Evolutionary conservation across 1,140 invertebrate genomes (phyloP), one percentile per base, ranked within the genome.

Genomic region (Leptinotarsa lineolata): DNA sequence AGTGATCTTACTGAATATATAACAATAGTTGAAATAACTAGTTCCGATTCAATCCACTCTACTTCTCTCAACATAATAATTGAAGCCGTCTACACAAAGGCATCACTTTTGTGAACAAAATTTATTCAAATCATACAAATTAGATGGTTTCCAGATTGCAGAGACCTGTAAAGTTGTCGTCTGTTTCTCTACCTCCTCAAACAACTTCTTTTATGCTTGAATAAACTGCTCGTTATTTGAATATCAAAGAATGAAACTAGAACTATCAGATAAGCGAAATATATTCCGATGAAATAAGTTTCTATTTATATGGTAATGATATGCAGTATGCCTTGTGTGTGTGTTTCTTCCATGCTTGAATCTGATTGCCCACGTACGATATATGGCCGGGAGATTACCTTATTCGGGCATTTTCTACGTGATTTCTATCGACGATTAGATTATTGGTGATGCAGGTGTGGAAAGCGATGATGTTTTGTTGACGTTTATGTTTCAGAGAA

Each of bases 191-290:
- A 4, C 16, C n/a, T 54, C 15, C 48, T 15, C 48, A 3, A 54
- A 54, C 48, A 54, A 54, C 48, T 54, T 54, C 48, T 54, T 54
- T 54, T 18, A 54, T 54, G 48, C n/a, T 54, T 54, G 48, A 54
- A 54, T 54, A n/a, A 54, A 54, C 48, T 18, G 15, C 48, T 54
- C 48, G 48, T 54, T 54, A 54, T 54, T 54, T 54, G 48, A 54
- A 54, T 54, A 54, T 54, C 48, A 54, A 54, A 54, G 48, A 54
- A 54, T 54, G 48, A n/a, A 54, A 54, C 48, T 54, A 54, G 48
- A 54, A 54, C 48, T 54, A 54, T 54, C 48, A 54, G 48, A 54
- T 54, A 54, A 54, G 48, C 3, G 16, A n/a, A 54, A 54, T 16
- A 54, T 54, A 54, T 54, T 54, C 15, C 48, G 48, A 54, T 54